phyloP scores from a whole-genome alignment of 2,888 invertebrate genomes.

The Noctua janthe region DNA sequence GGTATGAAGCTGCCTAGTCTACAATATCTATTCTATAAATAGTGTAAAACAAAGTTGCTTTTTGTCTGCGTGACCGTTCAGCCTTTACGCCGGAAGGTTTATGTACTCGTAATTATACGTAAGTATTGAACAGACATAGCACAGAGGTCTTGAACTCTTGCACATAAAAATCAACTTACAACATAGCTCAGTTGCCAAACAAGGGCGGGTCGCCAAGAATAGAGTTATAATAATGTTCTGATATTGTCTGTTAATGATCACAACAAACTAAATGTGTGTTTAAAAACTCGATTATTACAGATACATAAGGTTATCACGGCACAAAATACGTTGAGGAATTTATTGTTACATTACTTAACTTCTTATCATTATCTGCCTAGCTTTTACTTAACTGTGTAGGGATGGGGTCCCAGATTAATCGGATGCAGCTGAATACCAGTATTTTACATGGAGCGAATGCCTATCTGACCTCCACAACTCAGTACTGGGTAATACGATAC shows the following conservation, averaged over 20 bases:
- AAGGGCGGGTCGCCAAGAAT: neutral
- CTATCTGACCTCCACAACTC: neutral
- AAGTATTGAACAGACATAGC: neutral
- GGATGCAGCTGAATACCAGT: neutral
- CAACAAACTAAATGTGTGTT: neutral
- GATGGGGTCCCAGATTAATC: neutral
- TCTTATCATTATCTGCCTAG: neutral
- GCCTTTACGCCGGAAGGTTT: neutral
- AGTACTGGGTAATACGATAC: neutral
- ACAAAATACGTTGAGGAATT: neutral
- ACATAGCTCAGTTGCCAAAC: no score
- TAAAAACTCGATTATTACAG: neutral
- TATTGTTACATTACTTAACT: neutral
- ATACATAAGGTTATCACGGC: constrained; percentile 1
- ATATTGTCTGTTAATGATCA: neutral
- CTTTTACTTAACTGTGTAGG: neutral
- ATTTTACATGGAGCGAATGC: neutral
- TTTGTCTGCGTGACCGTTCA: neutral
- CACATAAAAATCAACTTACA: neutral
- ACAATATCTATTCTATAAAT: neutral
- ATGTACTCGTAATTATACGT: neutral
- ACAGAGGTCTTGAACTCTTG: neutral
- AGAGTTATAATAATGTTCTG: neutral
- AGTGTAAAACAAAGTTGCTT: neutral
- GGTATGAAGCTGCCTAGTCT: neutral